phyloP scores from a whole-genome alignment of 2,797 vertebrate genomes.

The Acrossocheilus wenchowensis region DNA sequence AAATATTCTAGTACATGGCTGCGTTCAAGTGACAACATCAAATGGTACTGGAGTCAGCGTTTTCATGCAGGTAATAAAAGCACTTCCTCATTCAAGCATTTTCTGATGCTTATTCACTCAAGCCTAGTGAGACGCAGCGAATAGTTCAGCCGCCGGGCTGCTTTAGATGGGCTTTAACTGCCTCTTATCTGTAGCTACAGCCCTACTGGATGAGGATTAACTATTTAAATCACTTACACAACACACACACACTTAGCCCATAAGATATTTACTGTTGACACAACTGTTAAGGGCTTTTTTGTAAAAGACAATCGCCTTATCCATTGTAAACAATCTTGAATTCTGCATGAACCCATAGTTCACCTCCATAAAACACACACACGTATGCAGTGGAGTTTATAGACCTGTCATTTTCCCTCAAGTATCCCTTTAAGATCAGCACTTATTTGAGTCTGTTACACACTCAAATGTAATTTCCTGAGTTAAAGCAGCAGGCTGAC shows the following conservation, averaged over 20 bases:
- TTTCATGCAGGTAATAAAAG: slow-evolving; percentile 17
- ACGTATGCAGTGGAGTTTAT: neutral
- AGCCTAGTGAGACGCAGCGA: neutral
- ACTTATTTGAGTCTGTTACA: neutral
- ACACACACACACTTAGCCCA: neutral
- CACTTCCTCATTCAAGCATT: slow-evolving; percentile 13
- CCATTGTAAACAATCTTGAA: neutral
- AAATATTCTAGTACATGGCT: neutral
- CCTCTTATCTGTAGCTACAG: slow-evolving; percentile 36
- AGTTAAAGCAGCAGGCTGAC: neutral
- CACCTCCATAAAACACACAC: neutral
- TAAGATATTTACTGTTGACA: neutral
- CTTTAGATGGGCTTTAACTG: neutral
- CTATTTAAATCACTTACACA: slow-evolving; percentile 20
- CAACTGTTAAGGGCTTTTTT: neutral
- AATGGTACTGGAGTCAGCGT: slow-evolving; percentile 23
- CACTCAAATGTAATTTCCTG: slow-evolving; percentile 2
- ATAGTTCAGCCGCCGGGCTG: neutral
- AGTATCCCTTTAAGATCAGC: neutral
- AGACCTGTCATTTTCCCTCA: slow-evolving; percentile 14
- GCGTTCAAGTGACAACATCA: neutral
- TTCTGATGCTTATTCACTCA: neutral
- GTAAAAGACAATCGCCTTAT: neutral
- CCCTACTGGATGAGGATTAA: neutral
- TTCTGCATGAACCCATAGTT: neutral